Conservation (phyloP, 2,113 vertebrate genomes). For the Puffinus mauretanicus region DNA sequence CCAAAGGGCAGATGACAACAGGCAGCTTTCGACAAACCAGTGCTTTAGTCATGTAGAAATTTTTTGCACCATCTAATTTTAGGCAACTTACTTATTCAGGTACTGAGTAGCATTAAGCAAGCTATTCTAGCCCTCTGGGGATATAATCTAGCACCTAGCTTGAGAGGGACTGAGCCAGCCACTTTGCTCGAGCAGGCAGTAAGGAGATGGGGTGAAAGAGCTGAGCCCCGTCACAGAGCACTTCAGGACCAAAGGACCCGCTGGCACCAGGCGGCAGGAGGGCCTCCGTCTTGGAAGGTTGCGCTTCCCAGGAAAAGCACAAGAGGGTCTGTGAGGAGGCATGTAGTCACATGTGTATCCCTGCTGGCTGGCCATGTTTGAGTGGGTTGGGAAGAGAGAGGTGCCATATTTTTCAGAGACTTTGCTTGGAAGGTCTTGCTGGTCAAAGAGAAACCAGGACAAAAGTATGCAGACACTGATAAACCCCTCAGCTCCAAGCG, state of each 20-base stretch:
- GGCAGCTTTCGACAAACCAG: not conserved
- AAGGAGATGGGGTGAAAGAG: not conserved
- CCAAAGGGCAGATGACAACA: not conserved
- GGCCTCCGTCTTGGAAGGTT: not conserved
- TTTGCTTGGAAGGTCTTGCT: not conserved
- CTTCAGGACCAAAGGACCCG: fast-evolving
- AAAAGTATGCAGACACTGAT: not conserved
- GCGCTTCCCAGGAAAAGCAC: not conserved
- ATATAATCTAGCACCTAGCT: not conserved
- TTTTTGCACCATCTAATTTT: not conserved
- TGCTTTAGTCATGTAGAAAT: not conserved
- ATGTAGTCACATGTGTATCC: not conserved
- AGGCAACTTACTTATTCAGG: not conserved
- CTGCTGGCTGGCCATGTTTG: not conserved
- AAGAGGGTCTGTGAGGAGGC: fast-evolving
- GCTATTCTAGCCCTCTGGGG: not conserved
- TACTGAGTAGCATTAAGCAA: not conserved
- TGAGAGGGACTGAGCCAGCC: not conserved
- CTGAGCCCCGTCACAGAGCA: not conserved
- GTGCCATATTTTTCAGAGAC: not conserved
- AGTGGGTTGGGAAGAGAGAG: not conserved
- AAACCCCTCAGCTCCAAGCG: not conserved
- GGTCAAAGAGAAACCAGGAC: not conserved
- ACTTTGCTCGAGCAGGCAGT: not conserved
- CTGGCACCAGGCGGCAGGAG: not conserved